Evolutionary conservation across 2,888 invertebrate genomes (phyloP).

Genomic region (Chrysina gloriosa): DNA sequence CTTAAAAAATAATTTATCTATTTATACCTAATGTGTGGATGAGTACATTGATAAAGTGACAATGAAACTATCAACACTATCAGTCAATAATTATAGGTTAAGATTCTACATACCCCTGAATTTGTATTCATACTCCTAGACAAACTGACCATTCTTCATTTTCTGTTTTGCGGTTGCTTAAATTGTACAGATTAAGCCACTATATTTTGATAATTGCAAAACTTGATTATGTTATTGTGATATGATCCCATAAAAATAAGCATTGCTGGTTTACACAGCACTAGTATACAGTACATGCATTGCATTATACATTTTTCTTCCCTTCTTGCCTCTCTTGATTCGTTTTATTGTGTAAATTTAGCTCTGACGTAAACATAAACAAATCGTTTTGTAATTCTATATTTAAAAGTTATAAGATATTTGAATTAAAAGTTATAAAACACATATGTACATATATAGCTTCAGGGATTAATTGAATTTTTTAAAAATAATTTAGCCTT

Average conservation of each 20-base stretch:
- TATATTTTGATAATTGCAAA: too few species aligned
- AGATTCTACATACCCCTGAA: conserved; percentile 51
- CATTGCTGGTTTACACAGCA: background rate
- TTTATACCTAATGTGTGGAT: background rate
- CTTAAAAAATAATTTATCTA: conserved; percentile 50
- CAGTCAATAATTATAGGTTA: conserved; percentile 28
- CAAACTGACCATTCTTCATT: conserved; percentile 54
- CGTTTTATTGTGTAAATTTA: conserved; percentile 12
- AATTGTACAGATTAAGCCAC: background rate
- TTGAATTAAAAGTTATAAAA: too few species aligned
- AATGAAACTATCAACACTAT: conserved; percentile 5
- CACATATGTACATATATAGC: too few species aligned
- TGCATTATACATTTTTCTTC: background rate
- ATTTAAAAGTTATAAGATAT: too few species aligned
- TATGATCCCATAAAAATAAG: too few species aligned
- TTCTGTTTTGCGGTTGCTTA: background rate
- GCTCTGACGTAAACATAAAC: background rate
- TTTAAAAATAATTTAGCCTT: too few species aligned
- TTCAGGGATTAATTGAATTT: too few species aligned
- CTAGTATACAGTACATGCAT: background rate
- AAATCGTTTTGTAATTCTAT: background rate
- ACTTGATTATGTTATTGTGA: too few species aligned
- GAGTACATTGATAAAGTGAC: background rate
- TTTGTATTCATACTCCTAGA: conserved; percentile 53
- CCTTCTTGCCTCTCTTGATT: background rate